Evolutionary conservation across 2,113 vertebrate genomes (phyloP).

Genomic region (Todiramphus chloris): DNA sequence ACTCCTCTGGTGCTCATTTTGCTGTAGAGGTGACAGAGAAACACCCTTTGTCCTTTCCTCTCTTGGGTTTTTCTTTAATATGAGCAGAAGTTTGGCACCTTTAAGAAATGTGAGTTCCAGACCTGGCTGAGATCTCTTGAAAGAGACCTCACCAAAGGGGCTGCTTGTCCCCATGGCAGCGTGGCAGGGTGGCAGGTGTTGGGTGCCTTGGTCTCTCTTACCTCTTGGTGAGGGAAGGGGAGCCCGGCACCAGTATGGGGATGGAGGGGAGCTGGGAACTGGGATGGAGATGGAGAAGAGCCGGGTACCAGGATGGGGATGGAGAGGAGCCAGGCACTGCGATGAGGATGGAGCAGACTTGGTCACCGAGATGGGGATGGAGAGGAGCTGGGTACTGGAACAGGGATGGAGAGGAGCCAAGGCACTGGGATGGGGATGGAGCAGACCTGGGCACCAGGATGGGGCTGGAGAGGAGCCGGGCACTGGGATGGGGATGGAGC

Average conservation of each 20-base stretch:
- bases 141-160: neutral
- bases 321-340: neutral
- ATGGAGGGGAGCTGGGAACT: neutral
- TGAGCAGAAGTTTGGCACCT: neutral
- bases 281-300: neutral
- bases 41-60: too few species aligned
- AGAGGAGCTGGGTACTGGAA: neutral
- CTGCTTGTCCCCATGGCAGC: rapidly evolving
- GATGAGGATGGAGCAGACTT: neutral
- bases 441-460: neutral
- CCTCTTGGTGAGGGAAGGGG: neutral
- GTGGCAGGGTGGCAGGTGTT: too few species aligned
- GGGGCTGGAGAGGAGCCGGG: neutral
- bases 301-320: neutral
- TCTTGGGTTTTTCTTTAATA: neutral
- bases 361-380: neutral
- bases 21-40: neutral
- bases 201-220: neutral
- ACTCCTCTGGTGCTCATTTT: neutral
- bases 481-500: neutral
- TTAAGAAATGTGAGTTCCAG: neutral
- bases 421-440: neutral
- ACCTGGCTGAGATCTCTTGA: neutral
- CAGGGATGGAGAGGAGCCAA: neutral
- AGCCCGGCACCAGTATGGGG: neutral